phyloP scores from a whole-genome alignment of 2,888 invertebrate species.

The Melinopterus prodromus region DNA sequence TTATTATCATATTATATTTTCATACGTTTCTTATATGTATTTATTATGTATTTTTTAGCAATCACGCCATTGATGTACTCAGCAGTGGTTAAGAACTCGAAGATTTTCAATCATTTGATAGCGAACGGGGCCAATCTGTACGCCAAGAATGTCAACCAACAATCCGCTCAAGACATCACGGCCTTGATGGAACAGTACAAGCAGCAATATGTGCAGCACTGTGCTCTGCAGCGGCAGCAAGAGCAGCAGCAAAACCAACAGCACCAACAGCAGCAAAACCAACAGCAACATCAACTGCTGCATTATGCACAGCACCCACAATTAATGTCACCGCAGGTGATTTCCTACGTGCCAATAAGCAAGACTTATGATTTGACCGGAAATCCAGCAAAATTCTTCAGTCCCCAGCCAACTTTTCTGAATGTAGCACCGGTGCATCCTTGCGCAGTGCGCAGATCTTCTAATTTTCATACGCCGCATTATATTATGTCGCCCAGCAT shows the following conservation, averaged over 20 bases:
- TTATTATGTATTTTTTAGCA: slow-evolving; percentile 41
- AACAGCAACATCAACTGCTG: neutral
- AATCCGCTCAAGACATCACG: slow-evolving; percentile 48
- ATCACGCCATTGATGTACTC: slow-evolving; percentile 56
- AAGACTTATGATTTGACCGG: neutral
- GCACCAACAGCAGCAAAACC: neutral
- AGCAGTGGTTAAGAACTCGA: slow-evolving; percentile 49
- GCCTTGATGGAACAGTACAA: slow-evolving; percentile 20
- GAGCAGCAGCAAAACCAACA: neutral
- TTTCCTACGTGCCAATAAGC: neutral
- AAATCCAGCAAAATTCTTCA: neutral
- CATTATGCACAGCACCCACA: neutral
- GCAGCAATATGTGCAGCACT: slow-evolving; percentile 8
- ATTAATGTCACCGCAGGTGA: neutral
- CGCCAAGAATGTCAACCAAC: slow-evolving; percentile 46
- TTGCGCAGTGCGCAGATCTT: slow-evolving; percentile 39
- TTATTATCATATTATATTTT: no score
- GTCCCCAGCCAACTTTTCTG: slow-evolving; percentile 20
- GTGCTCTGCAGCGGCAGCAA: neutral
- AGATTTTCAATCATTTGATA: slow-evolving; percentile 46
- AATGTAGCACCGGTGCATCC: slow-evolving; percentile 19
- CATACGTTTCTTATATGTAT: neutral
- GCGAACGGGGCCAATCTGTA: slow-evolving; percentile 47
- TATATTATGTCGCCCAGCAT: slow-evolving; percentile 37
- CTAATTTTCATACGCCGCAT: slow-evolving; percentile 37